A percentile compares a stretch with the other conserved stretches of the same genome.
These are phyloP conservation scores for Equus przewalskii DNA, from an alignment of 2,113 vertebrate genomes.

Conservation along the genomic window DNA sequence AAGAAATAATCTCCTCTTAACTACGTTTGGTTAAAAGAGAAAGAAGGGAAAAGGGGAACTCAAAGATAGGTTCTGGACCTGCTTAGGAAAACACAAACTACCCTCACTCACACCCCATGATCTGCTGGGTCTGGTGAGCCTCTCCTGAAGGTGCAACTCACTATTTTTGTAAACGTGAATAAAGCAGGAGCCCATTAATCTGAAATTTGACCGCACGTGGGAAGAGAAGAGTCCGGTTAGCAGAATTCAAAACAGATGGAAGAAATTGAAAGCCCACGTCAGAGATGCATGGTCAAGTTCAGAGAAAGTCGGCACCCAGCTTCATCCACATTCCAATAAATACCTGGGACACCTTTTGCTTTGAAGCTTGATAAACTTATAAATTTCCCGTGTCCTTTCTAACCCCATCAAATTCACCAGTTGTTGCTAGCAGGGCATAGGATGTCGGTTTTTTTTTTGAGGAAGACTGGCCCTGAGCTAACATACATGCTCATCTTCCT, in stretches of 20 bases:
- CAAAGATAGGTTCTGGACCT: neutral
- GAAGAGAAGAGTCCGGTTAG: neutral
- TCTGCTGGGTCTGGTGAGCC: neutral
- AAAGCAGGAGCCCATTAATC: neutral
- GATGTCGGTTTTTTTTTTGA: too few species aligned
- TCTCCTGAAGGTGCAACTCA: neutral
- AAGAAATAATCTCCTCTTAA: neutral
- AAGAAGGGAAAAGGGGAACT: neutral
- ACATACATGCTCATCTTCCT: too few species aligned
- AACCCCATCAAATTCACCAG: neutral
- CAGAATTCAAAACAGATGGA: neutral
- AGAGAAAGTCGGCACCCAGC: neutral
- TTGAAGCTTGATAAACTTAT: neutral
- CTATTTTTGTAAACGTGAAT: neutral
- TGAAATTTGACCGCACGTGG: neutral
- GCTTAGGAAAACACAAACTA: neutral
- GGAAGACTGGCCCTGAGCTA: too few species aligned
- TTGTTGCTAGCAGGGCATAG: neutral
- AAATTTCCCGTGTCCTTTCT: neutral
- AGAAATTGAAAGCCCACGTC: neutral
- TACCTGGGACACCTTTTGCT: neutral
- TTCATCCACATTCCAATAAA: neutral
- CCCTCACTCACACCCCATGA: neutral
- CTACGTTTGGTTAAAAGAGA: neutral
- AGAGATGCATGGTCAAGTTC: neutral